Percentiles rank a stretch among this genome's conserved stretches.
Evolutionary conservation across 2,113 vertebrate genomes (phyloP).

Genomic region (Donacobius atricapilla): DNA sequence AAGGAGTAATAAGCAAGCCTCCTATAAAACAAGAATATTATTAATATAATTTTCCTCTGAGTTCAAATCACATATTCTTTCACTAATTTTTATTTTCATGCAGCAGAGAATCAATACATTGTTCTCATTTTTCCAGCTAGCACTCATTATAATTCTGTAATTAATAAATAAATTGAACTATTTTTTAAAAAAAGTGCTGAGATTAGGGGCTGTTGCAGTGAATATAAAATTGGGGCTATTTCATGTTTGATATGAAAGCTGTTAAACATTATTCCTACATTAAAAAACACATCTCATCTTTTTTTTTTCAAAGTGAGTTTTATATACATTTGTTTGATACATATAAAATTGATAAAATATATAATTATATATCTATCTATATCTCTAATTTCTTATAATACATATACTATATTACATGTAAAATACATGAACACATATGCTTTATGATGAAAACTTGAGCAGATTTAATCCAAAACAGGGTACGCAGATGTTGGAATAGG

Average conservation of each 20-base stretch:
- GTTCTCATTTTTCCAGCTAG: not conserved
- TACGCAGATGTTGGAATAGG: not conserved
- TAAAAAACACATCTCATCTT: not conserved
- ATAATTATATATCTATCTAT: no score
- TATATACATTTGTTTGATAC: not conserved
- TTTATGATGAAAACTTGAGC: not conserved
- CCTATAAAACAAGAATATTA: not conserved
- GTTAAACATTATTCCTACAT: not conserved
- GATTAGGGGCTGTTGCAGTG: not conserved
- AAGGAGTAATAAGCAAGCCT: not conserved
- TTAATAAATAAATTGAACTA: not conserved
- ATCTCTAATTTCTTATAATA: not conserved
- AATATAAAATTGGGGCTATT: not conserved
- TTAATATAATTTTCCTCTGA: not conserved
- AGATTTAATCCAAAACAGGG: not conserved
- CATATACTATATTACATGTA: not conserved
- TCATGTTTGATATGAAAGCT: not conserved
- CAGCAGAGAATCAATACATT: not conserved
- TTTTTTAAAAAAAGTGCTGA: not conserved
- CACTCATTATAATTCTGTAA: not conserved
- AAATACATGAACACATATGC: not conserved
- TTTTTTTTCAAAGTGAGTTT: not conserved
- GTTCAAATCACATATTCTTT: not conserved
- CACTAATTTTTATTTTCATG: not conserved
- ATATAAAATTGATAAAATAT: not conserved